These are phyloP conservation scores for Oreohelix idahoensis DNA, from an alignment of 1,140 invertebrate species.

Conservation along the genomic window DNA sequence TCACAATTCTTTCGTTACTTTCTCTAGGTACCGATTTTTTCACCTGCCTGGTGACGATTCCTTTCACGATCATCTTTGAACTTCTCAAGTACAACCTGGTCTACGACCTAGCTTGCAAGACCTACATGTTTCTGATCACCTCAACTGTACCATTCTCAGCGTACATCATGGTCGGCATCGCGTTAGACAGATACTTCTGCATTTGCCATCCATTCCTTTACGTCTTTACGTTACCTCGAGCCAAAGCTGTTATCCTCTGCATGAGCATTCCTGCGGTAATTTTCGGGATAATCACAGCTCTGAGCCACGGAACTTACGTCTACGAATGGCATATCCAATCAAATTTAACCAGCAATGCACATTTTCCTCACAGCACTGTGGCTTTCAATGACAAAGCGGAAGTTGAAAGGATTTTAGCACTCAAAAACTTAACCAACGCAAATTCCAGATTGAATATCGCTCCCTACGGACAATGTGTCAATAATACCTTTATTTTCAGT, in stretches of 20 bases:
- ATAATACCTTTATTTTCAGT: slow-evolving; percentile 41
- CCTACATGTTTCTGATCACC: slow-evolving; percentile 61
- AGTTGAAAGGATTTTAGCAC: neutral
- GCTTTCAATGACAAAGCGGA: neutral
- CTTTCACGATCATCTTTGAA: slow-evolving; percentile 56
- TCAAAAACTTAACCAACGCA: neutral
- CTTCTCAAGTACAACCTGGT: slow-evolving; percentile 42
- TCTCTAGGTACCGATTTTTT: slow-evolving; percentile 32
- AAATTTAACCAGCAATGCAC: neutral
- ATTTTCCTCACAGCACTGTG: neutral
- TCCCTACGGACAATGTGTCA: slow-evolving; percentile 19
- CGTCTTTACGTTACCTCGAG: slow-evolving; percentile 53
- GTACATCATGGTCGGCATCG: slow-evolving; percentile 65
- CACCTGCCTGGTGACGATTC: slow-evolving; percentile 58
- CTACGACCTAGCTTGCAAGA: slow-evolving; percentile 59
- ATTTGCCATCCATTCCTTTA: slow-evolving; percentile 63
- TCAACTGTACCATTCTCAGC: slow-evolving; percentile 62
- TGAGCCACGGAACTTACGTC: slow-evolving; percentile 50
- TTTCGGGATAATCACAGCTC: slow-evolving; percentile 58
- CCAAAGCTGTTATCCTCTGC: slow-evolving; percentile 52
- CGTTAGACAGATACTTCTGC: slow-evolving; percentile 66
- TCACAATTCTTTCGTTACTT: too few species aligned
- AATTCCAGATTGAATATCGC: neutral
- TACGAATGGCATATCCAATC: neutral
- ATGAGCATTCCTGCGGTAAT: slow-evolving; percentile 50